A percentile compares a stretch with the other conserved stretches of the same genome.
These are phyloP conservation scores for Corythornis cristatus DNA, from an alignment of 2,113 vertebrate genomes.

Conservation along the genomic window DNA sequence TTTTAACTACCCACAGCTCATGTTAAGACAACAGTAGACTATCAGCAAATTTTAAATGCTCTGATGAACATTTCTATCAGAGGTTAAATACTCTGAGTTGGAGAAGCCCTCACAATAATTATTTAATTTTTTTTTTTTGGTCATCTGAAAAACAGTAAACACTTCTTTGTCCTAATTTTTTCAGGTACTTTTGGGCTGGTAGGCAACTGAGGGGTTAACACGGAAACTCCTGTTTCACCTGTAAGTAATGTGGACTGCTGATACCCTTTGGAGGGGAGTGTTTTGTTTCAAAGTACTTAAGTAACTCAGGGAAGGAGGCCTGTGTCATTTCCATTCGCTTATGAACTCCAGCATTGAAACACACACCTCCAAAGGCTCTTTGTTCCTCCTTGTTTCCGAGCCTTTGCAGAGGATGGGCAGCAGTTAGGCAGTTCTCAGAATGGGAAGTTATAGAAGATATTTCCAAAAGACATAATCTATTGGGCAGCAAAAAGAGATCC, in stretches of 20 bases:
- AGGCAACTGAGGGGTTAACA: conserved; percentile 6
- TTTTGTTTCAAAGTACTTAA: conserved; percentile 54
- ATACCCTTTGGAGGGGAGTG: neutral
- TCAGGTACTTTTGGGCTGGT: neutral
- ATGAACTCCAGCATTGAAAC: neutral
- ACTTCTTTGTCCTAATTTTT: neutral
- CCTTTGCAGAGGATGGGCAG: neutral
- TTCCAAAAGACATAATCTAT: neutral
- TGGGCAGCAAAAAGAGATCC: neutral
- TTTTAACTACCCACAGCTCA: neutral
- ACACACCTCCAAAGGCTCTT: neutral
- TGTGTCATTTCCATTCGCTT: neutral
- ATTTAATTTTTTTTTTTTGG: neutral
- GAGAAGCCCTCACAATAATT: neutral
- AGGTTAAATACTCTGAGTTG: neutral
- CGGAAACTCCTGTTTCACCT: conserved; percentile 23
- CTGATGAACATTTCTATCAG: neutral
- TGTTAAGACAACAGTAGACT: neutral
- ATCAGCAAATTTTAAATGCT: neutral
- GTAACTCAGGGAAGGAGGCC: conserved; percentile 12
- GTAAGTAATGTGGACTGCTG: neutral
- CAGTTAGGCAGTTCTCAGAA: neutral
- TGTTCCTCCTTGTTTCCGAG: neutral
- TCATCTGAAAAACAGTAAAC: neutral
- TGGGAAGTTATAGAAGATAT: neutral